phyloP scores from a whole-genome alignment of 2,113 vertebrate genomes.

The Harpagus bidentatus region DNA sequence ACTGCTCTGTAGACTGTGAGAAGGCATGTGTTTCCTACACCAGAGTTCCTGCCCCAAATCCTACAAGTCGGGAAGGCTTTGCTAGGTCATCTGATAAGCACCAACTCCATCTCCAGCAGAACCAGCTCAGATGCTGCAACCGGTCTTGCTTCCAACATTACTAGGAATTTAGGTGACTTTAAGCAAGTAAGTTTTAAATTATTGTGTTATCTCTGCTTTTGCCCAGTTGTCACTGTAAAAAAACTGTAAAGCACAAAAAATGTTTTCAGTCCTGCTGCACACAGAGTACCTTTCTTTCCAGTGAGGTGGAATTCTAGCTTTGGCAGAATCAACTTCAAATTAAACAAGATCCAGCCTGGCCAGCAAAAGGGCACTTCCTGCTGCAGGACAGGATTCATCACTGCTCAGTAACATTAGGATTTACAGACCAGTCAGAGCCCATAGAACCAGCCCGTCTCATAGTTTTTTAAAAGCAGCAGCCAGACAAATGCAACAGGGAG shows the following conservation, averaged over 20 bases:
- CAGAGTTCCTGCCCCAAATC: neutral
- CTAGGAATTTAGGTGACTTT: neutral
- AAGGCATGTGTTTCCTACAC: neutral
- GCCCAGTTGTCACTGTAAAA: neutral
- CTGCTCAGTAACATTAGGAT: neutral
- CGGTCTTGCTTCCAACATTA: neutral
- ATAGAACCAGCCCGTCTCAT: neutral
- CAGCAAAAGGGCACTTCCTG: neutral
- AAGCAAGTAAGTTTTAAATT: neutral
- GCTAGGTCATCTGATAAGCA: neutral
- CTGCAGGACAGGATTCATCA: neutral
- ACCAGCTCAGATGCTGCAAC: neutral
- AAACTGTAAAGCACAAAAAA: neutral
- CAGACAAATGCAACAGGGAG: neutral
- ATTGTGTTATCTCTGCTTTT: neutral
- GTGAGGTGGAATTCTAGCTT: neutral
- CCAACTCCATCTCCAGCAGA: neutral
- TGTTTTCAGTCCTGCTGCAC: neutral
- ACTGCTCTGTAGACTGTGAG: neutral
- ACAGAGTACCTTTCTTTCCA: neutral
- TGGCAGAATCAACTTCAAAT: neutral
- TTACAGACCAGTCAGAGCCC: neutral
- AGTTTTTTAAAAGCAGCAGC: neutral
- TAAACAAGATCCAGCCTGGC: neutral
- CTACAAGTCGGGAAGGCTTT: neutral